Evolutionary conservation across 2,113 vertebrate species (phyloP), one percentile per base, ranked within the genome.

Genomic region (Epinephelus lanceolatus): DNA sequence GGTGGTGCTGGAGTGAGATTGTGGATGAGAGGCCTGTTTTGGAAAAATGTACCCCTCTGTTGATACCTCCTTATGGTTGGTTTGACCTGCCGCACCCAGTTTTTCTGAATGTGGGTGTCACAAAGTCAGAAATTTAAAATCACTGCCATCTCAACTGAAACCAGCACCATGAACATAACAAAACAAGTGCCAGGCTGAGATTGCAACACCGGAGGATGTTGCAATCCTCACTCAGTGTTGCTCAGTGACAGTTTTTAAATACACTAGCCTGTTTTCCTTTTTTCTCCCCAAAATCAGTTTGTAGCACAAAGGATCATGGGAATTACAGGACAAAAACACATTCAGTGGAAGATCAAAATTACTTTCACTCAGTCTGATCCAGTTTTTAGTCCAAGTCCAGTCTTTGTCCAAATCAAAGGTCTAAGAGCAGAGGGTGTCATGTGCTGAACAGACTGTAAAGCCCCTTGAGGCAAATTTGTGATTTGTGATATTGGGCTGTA

Each of bases 191-290:
- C 37, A 5, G 5, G 40, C 57, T 68, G 25, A 59, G 9, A 78
- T 42, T 71, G 27, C 59, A 47, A 49, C 59, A 77, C 21, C 6
- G 12, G 18, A 33, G 15, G 33, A 18, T 76, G 56, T 76, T 37
- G 65, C 65, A 69, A 73, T 63, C 59, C 59, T 63, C 23, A 5
- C 40, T 62, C 65, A 55, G 45, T 52, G 1, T 74, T 60, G 45
- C 45, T 52, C 78, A 56, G 21, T 7, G 17, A 4, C 10, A 7
- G 37, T 25, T 57, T 72, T 52, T 12, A 45, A 12, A 15, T 37
- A 5, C 19, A 68, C 40, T 1, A 21, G 21, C 27, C 40, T 67
- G 5, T 57, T 80, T 56, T 57, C 61, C 40, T 19, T 6, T 63
- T 66, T 63, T 13, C 13, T 72, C 19, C 7, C 2, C 42, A 45